Evolutionary conservation across 2,888 invertebrate genomes (phyloP), one percentile per base, ranked within the genome.

Genomic region (Drosophila kokeensis): DNA sequence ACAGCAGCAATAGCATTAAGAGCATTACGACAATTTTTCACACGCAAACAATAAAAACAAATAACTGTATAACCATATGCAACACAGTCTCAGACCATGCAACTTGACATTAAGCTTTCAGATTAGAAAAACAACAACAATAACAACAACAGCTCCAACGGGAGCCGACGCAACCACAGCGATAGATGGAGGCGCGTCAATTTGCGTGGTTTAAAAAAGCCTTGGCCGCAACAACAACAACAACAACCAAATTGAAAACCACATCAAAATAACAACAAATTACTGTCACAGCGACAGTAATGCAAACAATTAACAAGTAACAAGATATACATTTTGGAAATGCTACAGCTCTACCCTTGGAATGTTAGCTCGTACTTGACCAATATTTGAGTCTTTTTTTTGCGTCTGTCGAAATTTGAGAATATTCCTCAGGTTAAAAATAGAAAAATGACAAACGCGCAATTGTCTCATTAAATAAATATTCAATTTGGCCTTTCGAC

Each of bases 21-120:
- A 52, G 36, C 57, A 66, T 77, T 66, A 66, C 55, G 34, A 40
- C 63, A 66, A 73, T 53, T 73, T 69, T 79, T 82, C 84, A 72
- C 82, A 83, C 79, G 72, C 68, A 86, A 65, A 78, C 64, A 78
- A 66, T 73, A 58, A 73, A 82, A 76, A 69, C 61, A 83, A 84
- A 81, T 77, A 86, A 70, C 64, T 57, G 69, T 76, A 61, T 50
- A 32, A 53, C 36, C 24, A 30, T 49, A 50, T 38, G 52, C 58
- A 45, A 54, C 74, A 61, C 13, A 53, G 45, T 45, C 59, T 55
- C 73, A 84, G 76, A 57, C 87, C 83, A 79, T 79, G 83, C 82
- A 83, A 78, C 82, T 69, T 86, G 82, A 81, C 87, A 82, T 83
- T 87, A 87, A 86, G 82, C 73, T 63, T 53, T 18, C 24, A 73